These are phyloP conservation scores for Callopanchax toddi DNA, from an alignment of 2,113 vertebrate species.

Conservation along the genomic window DNA sequence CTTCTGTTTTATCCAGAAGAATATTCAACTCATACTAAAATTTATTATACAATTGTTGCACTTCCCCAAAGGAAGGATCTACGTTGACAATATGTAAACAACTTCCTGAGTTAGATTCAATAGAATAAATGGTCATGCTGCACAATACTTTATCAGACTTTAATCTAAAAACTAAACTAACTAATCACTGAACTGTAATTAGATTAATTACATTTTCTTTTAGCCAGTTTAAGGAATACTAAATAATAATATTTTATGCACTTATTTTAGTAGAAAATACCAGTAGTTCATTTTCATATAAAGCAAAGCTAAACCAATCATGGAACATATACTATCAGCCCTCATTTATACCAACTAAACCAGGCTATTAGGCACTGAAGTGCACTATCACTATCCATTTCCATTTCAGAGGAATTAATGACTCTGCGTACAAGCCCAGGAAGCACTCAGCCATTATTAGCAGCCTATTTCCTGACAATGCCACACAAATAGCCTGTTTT, in stretches of 20 bases:
- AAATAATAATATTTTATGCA: no score
- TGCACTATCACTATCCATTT: slow-evolving; percentile 53
- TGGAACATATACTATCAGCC: neutral
- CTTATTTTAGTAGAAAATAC: no score
- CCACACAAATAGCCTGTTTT: slow-evolving; percentile 25
- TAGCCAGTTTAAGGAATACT: no score
- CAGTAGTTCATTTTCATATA: no score
- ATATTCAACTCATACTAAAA: no score
- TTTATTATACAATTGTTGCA: neutral
- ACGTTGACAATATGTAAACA: slow-evolving; percentile 5
- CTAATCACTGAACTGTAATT: no score
- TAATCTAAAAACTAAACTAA: no score
- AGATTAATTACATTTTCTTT: neutral
- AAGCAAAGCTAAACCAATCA: slow-evolving; percentile 1
- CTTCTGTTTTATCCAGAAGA: neutral
- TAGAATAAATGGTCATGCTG: neutral
- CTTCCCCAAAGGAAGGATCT: slow-evolving; percentile 27
- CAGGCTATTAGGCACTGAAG: slow-evolving; percentile 26
- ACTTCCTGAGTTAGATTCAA: neutral
- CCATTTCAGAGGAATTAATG: slow-evolving; percentile 55
- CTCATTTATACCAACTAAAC: slow-evolving; percentile 38
- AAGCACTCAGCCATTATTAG: slow-evolving; percentile 56
- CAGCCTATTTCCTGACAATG: slow-evolving; percentile 53
- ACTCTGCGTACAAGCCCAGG: slow-evolving; percentile 34
- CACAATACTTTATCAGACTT: no score